Evolutionary conservation across 2,797 vertebrate genomes (phyloP).

Genomic region (Oreochromis grahami): DNA sequence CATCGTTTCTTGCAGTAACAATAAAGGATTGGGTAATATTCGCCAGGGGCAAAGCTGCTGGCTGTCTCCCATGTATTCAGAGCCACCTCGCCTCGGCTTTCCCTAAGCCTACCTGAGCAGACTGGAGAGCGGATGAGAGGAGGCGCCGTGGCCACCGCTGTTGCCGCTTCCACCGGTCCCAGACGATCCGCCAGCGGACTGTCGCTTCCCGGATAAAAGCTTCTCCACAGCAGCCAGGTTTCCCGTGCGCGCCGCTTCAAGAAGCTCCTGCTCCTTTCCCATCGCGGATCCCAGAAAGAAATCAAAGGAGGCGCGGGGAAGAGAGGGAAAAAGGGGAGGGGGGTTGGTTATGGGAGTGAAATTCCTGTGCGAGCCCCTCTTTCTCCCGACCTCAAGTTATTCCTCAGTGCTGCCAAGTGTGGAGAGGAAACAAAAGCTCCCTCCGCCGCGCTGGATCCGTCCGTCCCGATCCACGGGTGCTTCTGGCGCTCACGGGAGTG

Average conservation of each 20-base stretch:
- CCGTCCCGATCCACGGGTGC: conserved; percentile 46
- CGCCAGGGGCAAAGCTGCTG: neutral
- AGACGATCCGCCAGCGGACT: conserved; percentile 78
- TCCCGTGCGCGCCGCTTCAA: conserved; percentile 94
- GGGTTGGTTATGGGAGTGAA: conserved; percentile 32
- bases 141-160: conserved; percentile 77
- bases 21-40: neutral
- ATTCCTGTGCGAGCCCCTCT: conserved; percentile 52
- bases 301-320: conserved; percentile 50
- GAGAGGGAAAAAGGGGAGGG: conserved; percentile 8
- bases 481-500: conserved; percentile 28
- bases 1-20: neutral
- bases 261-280: conserved; percentile 98
- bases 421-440: conserved; percentile 34
- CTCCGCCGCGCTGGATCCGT: conserved; percentile 39
- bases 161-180: conserved; percentile 71
- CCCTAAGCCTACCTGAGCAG: conserved; percentile 84
- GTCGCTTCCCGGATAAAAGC: conserved; percentile 90
- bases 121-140: conserved; percentile 88
- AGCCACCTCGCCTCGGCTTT: neutral
- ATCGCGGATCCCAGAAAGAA: conserved; percentile 73
- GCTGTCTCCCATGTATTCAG: neutral
- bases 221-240: conserved; percentile 95
- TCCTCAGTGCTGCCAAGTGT: conserved; percentile 6
- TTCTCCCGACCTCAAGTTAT: conserved; percentile 36